Evolutionary conservation across 2,888 invertebrate genomes (phyloP), one percentile per base, ranked within the genome.

Genomic region (Trichopria drosophilae): DNA sequence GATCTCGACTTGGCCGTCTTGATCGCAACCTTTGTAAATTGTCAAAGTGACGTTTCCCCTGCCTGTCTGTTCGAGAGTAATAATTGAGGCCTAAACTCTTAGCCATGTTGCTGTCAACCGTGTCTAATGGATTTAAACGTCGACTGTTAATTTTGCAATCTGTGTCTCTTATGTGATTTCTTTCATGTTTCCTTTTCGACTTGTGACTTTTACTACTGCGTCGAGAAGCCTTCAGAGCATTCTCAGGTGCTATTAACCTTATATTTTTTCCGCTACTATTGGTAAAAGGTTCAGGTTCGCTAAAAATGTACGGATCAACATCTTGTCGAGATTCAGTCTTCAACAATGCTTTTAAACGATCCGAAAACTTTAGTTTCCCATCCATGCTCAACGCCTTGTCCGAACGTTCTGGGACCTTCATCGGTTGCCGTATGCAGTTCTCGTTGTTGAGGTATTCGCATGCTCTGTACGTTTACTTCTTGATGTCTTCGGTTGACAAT

Each of bases 301-400:
- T 76, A 63, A 79, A 79, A 47, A 78, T 72, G 54, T 79, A 79
- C 2, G 79, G 79, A 67, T 79, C 79, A 50, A 75, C 76, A 56
- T 72, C 71, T 55, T 72, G 68, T 24, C 68, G 71, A 23, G 69
- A 57, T 51, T 76, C 77, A 24, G 71, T 69, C 65, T 76, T 76
- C 26, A 75, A 65, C 46, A 78, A 65, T 47, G 77, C 76, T 61
- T 77, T 77, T 45, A 76, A 64, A 51, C 77, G 73, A 60, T 79
- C 79, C 28, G 77, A 70, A 65, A 78, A 78, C 58, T 76, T 77
- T 51, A 78, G 65, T 65, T 77, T 78, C 71, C 66, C 75, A 66
- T 74, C 76, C 73, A 76, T 75, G 62, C 66, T 69, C 62, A 63
- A 67, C 55, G 60, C 58, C 58, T 66, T 65, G 58, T 68, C 62